A percentile compares a stretch with the other conserved stretches of the same genome.
Conservation (phyloP, 2,888 invertebrate genomes). For the Gymnosoma rotundatum region DNA sequence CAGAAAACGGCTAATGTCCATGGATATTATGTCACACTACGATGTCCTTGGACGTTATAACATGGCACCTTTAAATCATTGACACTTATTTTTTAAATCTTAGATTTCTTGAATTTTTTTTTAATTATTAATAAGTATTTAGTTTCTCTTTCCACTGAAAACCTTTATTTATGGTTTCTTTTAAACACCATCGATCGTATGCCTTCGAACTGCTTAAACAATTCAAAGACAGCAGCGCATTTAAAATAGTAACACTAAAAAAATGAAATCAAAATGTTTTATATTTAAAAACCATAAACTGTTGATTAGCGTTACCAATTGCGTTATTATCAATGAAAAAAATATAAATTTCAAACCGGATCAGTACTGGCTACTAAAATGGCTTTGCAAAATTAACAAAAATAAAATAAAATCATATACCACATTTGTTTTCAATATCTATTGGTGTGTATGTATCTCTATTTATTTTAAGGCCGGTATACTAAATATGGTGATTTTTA, state of each 20-base stretch:
- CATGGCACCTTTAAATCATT: not conserved
- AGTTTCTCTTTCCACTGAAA: constrained; percentile 26
- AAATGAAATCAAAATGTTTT: constrained; percentile 32
- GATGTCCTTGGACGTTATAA: too few relatives aligned
- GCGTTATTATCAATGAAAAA: constrained; percentile 63
- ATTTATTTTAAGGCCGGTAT: not conserved
- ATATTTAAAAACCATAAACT: constrained; percentile 65
- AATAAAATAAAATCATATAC: not conserved
- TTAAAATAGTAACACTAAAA: constrained; percentile 9
- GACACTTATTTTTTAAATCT: too few relatives aligned
- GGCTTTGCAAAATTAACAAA: constrained; percentile 50
- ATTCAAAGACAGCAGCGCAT: constrained; percentile 40
- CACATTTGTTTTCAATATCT: constrained; percentile 17
- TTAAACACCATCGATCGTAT: constrained; percentile 36
- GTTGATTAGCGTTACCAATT: constrained; percentile 71
- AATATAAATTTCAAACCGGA: constrained; percentile 62
- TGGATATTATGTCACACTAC: too few relatives aligned
- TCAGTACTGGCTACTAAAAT: constrained; percentile 66
- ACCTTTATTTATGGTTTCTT: constrained; percentile 43
- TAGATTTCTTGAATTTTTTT: too few relatives aligned
- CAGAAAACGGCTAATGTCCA: too few relatives aligned
- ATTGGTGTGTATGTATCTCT: constrained; percentile 1
- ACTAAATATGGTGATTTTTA: constrained; percentile 56
- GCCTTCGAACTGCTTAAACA: constrained; percentile 17
- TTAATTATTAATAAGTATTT: not conserved